A percentile compares a stretch with the other conserved stretches of the same genome.
phyloP scores from a whole-genome alignment of 2,797 vertebrate species.

The Alcedo quadribrachys region DNA sequence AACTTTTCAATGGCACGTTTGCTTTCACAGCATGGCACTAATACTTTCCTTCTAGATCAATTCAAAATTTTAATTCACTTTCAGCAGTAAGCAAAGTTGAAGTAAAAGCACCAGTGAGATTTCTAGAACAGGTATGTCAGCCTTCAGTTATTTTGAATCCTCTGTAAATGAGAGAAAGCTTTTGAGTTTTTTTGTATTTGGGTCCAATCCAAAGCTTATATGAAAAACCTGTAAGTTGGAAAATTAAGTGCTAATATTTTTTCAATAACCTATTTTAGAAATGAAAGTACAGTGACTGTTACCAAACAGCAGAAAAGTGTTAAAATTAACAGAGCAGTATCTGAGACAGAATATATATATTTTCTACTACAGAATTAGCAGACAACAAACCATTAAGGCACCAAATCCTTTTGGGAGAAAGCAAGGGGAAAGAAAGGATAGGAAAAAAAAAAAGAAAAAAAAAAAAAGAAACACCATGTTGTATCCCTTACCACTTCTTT shows the following conservation, averaged over 20 bases:
- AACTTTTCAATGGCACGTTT: background rate
- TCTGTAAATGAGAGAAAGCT: background rate
- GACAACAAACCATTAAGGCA: conserved; percentile 11
- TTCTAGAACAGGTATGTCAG: background rate
- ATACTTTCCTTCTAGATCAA: background rate
- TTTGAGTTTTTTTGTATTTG: background rate
- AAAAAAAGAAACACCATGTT: background rate
- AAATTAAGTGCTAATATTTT: background rate
- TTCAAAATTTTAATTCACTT: background rate
- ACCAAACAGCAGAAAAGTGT: background rate
- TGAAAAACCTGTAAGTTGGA: background rate
- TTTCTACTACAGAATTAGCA: conserved; percentile 10
- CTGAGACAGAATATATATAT: background rate
- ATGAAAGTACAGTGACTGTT: background rate
- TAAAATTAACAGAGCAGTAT: background rate
- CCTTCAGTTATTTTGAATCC: background rate
- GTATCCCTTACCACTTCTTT: conserved; percentile 62
- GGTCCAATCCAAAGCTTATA: background rate
- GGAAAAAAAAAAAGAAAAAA: background rate
- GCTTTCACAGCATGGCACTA: background rate
- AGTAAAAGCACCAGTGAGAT: background rate
- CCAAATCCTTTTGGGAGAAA: conserved; percentile 6
- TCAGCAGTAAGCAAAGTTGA: background rate
- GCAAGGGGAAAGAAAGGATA: background rate
- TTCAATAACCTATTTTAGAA: background rate